Evolutionary conservation across 1,140 invertebrate genomes (phyloP).

Genomic region (Lasaia peninsularis): DNA sequence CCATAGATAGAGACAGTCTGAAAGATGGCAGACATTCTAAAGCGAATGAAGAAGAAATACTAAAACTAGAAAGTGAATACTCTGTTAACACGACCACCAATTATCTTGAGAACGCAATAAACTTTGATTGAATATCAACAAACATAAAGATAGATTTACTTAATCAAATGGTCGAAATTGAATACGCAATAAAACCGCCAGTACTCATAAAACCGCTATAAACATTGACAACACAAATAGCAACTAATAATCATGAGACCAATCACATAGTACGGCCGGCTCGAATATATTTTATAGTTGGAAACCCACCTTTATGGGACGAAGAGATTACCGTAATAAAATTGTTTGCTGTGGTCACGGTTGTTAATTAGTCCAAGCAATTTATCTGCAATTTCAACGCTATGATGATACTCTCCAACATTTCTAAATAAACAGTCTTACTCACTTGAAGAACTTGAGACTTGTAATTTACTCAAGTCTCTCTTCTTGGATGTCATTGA

Average conservation of each 20-base stretch:
- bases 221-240: slow-evolving; percentile 68
- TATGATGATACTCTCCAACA: background rate
- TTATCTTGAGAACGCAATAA: slow-evolving; percentile 8
- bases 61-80: background rate
- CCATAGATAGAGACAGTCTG: no score
- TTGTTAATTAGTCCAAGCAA: slow-evolving; percentile 46
- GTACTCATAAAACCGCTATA: slow-evolving; percentile 51
- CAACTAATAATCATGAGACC: slow-evolving; percentile 59
- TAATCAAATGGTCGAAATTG: slow-evolving; percentile 60
- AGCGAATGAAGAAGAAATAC: background rate
- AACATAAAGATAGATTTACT: slow-evolving; percentile 57
- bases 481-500: no score
- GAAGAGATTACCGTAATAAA: slow-evolving; percentile 61
- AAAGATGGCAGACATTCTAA: no score
- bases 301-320: slow-evolving; percentile 42
- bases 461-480: background rate
- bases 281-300: slow-evolving; percentile 55
- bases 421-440: no score
- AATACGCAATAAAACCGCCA: slow-evolving; percentile 60
- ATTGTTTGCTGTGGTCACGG: slow-evolving; percentile 49
- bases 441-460: no score
- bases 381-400: slow-evolving; percentile 4
- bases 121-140: slow-evolving; percentile 36
- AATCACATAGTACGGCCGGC: slow-evolving; percentile 42
- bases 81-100: background rate